These are phyloP conservation scores for Camponotus vicinus DNA, from an alignment of 1,140 invertebrate genomes.

Conservation along the genomic window DNA sequence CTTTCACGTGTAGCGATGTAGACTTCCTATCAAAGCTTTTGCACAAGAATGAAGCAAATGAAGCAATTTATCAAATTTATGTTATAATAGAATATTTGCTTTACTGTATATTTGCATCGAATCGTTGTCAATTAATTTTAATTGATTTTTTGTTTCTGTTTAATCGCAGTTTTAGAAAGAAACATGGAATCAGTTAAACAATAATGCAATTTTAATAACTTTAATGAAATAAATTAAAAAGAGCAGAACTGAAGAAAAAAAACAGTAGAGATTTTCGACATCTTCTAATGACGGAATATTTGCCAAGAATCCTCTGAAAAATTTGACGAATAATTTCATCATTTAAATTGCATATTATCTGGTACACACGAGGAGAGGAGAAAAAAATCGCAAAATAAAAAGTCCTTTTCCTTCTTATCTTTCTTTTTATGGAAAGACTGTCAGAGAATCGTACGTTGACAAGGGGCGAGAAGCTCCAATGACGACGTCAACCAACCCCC, in stretches of 20 bases:
- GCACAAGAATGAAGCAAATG: no score
- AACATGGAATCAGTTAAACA: neutral
- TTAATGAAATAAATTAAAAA: neutral
- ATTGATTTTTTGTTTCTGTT: neutral
- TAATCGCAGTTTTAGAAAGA: neutral
- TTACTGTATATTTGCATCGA: neutral
- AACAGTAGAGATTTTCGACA: neutral
- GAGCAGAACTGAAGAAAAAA: neutral
- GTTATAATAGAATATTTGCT: neutral
- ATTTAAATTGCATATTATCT: conserved; percentile 1
- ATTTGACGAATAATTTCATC: neutral
- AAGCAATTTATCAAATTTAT: neutral
- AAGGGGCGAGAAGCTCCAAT: conserved; percentile 73
- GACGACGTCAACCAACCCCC: conserved; percentile 75
- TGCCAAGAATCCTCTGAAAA: neutral
- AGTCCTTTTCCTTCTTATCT: neutral
- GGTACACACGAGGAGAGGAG: no score
- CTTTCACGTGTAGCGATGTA: no score
- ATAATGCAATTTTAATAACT: neutral
- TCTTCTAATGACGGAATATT: neutral
- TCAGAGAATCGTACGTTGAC: conserved; percentile 48
- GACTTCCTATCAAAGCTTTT: no score
- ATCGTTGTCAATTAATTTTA: neutral
- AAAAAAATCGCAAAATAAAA: conserved; percentile 8
- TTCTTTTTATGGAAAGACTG: conserved; percentile 27